Base-by-base conservation (phyloP, 2,113 vertebrate species). In the Syngnathoides biaculeatus region DNA sequence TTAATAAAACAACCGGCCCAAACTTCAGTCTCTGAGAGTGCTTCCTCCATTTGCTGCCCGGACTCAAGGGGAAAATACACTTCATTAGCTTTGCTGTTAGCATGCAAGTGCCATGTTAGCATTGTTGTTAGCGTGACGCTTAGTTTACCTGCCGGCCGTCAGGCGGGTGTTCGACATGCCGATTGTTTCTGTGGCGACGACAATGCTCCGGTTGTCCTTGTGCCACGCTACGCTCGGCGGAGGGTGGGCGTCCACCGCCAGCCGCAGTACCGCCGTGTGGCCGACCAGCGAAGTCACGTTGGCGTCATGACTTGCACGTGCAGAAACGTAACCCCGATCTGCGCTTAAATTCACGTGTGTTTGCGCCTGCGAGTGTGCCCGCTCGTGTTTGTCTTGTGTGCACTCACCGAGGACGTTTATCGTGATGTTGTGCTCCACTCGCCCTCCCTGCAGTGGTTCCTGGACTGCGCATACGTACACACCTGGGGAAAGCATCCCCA, bases 391-490 rank as follows among this genome's bases (percentile, higher is more conserved):
- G 22, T n/a, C 48, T 19, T 42, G 4, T 42, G 2, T 52, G 39
- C 17, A 11, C 68, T 86, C 61, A 98, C 97, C 94, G 0, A 97
- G 86, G 17, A 99, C 94, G 0, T 83, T 94, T 71, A 99, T 71
- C 0, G 86, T 87, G 83, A 96, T 84, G 58, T 91, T 89, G 26
- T 93, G 92, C 14, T 65, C 67, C 42, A 93, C 90, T 0, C 39
- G 89, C 17, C 86, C 79, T 47, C 87, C 92, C 0, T 86, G 85
- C 53, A 87, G 85, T 0, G 87, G 92, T 71, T 95, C 94, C 0
- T 90, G 85, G 0, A 94, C 94, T 0, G 74, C 82, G 85, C 97
- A 99, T 60, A 77, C 55, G 14, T 99, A 99, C 50, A 88, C 87
- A 57, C 88, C 88, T 89, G 22, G 5, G 69, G 50, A 8, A 71